Percentiles rank a stretch among this genome's conserved stretches.
These are phyloP conservation scores for Drosophila bifasciata DNA, from an alignment of 1,140 invertebrate species.

Conservation along the genomic window DNA sequence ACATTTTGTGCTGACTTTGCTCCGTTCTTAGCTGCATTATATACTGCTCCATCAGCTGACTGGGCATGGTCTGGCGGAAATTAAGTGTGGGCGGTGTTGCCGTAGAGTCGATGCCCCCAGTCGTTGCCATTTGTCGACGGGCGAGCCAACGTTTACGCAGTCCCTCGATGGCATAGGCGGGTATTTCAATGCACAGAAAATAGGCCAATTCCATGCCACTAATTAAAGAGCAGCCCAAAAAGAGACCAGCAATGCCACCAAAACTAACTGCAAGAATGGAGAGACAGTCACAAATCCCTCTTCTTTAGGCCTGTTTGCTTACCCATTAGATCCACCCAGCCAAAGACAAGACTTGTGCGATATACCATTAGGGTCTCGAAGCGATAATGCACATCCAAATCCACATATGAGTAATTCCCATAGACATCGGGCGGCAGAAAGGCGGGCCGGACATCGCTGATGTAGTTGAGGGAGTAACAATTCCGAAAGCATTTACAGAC, in stretches of 20 bases:
- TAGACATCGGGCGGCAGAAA: constrained; percentile 66
- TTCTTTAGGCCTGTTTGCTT: constrained; percentile 20
- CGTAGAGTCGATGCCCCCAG: neutral
- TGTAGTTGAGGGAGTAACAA: constrained; percentile 77
- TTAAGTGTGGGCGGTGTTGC: constrained; percentile 49
- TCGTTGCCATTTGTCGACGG: neutral
- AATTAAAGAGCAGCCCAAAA: constrained; percentile 89
- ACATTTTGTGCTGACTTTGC: constrained; percentile 10
- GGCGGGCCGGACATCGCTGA: constrained; percentile 72
- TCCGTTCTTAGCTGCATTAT: constrained; percentile 61
- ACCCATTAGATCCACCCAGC: constrained; percentile 83
- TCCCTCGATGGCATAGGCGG: constrained; percentile 49
- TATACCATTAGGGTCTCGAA: constrained; percentile 79
- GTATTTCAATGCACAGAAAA: constrained; percentile 86
- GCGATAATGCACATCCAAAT: constrained; percentile 76
- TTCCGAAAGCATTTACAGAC: constrained; percentile 78
- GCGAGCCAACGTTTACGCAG: constrained; percentile 47
- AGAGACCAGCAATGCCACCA: constrained; percentile 90
- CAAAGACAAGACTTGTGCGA: constrained; percentile 76
- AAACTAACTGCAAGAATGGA: constrained; percentile 86
- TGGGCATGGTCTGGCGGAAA: constrained; percentile 47
- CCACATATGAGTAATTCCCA: constrained; percentile 69
- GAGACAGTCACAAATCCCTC: no score
- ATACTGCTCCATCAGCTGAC: constrained; percentile 64
- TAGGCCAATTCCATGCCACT: constrained; percentile 90